Base-by-base conservation (phyloP, 2,888 invertebrate species). In the Tachina fera region DNA sequence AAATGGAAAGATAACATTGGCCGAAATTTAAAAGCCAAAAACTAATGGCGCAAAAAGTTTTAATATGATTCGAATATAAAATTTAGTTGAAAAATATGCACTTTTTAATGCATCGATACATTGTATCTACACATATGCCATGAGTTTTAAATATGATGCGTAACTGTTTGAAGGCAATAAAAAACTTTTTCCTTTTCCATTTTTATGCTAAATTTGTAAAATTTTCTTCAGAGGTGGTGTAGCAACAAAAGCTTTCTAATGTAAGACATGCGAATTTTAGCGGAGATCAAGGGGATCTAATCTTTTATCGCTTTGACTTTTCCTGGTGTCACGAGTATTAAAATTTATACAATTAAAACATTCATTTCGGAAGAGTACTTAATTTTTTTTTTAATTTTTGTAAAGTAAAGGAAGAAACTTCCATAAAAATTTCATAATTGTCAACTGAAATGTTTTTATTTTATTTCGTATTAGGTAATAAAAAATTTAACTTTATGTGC, bases 1-100 rank as follows among this genome's bases (percentile, higher is more conserved):
- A 63, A 63, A 63, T 82, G 39, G 56, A 22, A 70, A 49, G 67
- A 81, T 72, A 81, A 77, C 84, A 84, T 84, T 84, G 81, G 74
- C 77, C 81, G 68, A 77, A 84, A 68, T 81, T 72, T 14, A 61
- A 74, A 81, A 74, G 19, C 31, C 31, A 65, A 70, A 75, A 79
- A 53, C 31, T 53, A 53, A 6, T 31, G 6, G 6, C 5, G 65
- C 51, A 65, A 72, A 47, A 61, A 56, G 8, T 65, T 71, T 61
- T 11, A 56, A 71, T 58, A 56, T 71, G 56, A 58, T 16, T 63
- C 56, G 72, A 80, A 72, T 65, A 45, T 56, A 19, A 71, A 79
- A 43, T 45, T 45, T 19, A 10, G 3, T 47, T 43, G 53, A 10
- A 39, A 70, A 56, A 45, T 13, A 16, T 65, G 56, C 43, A 56